These are phyloP conservation scores for Echinometra lucunter DNA, from an alignment of 53 echinoderm and acorn worm species.

Conservation along the genomic window DNA sequence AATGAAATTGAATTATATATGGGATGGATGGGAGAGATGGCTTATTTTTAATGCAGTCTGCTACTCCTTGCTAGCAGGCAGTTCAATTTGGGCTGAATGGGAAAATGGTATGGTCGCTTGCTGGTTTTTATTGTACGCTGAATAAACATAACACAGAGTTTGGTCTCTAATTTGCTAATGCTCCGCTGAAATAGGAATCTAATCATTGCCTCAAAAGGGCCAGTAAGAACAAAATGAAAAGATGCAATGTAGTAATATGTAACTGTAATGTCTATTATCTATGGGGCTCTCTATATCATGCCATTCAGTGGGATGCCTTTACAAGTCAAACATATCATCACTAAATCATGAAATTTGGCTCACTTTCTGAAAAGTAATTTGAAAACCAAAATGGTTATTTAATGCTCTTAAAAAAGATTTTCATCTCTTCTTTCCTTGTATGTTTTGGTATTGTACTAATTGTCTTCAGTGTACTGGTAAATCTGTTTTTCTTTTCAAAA, in stretches of 20 bases:
- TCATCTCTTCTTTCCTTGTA: neutral
- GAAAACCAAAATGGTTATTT: neutral
- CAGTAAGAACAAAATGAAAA: neutral
- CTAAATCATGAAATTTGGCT: neutral
- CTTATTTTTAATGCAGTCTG: neutral
- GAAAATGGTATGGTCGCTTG: neutral
- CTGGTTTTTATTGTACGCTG: neutral
- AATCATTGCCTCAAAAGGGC: neutral
- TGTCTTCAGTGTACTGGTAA: neutral
- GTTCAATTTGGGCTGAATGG: neutral
- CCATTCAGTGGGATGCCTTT: neutral
- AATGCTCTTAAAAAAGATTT: neutral
- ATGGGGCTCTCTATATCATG: neutral
- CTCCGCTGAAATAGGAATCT: neutral
- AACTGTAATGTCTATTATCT: neutral
- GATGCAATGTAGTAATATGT: neutral
- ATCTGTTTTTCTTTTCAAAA: neutral
- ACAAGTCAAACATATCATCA: neutral
- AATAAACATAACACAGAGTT: neutral
- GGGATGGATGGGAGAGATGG: neutral
- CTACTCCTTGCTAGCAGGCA: neutral
- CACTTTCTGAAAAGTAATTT: neutral
- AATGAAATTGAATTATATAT: neutral
- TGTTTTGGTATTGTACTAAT: neutral
- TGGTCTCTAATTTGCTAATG: neutral